Conservation (phyloP, 2,113 vertebrate genomes). For the Ptyas mucosa region DNA sequence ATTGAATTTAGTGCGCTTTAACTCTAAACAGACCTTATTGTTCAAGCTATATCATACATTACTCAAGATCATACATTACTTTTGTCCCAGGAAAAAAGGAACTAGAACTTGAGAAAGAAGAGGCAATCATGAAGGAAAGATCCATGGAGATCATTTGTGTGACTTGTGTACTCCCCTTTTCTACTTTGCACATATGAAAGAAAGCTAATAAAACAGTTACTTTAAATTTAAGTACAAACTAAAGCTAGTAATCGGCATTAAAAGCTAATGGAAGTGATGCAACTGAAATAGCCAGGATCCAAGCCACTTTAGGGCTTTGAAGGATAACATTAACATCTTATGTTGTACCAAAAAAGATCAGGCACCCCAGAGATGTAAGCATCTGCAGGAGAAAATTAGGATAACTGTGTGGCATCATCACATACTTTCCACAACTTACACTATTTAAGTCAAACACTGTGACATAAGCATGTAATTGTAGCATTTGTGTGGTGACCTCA, state of each 20-base stretch:
- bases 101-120: neutral
- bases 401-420: neutral
- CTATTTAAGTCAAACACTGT: neutral
- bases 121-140: neutral
- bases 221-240: neutral
- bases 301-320: neutral
- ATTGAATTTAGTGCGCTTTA: neutral
- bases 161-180: neutral
- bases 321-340: neutral
- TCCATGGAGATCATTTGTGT: neutral
- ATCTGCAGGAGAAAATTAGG: neutral
- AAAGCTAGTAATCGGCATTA: neutral
- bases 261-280: neutral
- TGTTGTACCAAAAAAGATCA: neutral
- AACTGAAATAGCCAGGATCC: neutral
- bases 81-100: neutral
- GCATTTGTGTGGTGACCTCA: neutral
- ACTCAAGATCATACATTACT: neutral
- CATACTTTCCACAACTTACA: neutral
- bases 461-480: neutral
- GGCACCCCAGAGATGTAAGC: neutral
- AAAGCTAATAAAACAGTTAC: neutral
- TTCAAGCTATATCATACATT: neutral
- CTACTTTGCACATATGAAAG: neutral
- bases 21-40: neutral